A percentile compares a stretch with the other conserved stretches of the same genome.
Conservation (phyloP, 2,797 vertebrate species). For the Paratrypauchen microcephalus region DNA sequence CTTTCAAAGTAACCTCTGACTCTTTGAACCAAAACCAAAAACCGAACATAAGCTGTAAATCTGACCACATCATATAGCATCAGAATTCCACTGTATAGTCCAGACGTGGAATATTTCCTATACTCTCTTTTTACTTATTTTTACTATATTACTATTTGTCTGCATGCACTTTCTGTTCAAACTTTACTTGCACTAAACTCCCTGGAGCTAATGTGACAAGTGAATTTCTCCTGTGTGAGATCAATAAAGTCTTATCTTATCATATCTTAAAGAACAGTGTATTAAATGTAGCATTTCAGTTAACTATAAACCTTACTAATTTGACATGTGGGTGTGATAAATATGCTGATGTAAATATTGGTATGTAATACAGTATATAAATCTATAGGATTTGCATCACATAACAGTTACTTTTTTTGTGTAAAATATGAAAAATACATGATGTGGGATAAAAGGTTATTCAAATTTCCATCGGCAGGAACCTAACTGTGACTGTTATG, state of each 20-base stretch:
- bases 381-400: neutral
- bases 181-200: too few relatives aligned
- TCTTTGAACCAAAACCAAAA: conserved; percentile 20
- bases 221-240: too few relatives aligned
- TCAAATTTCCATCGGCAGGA: conserved; percentile 17
- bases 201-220: too few relatives aligned
- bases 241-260: too few relatives aligned
- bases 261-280: neutral
- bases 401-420: neutral
- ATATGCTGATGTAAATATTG: neutral
- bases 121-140: too few relatives aligned
- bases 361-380: neutral
- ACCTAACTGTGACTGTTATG: conserved; percentile 19
- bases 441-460: neutral
- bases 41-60: neutral
- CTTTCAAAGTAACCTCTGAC: conserved; percentile 30
- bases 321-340: neutral
- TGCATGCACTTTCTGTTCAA: too few relatives aligned
- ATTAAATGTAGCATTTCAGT: neutral
- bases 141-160: too few relatives aligned
- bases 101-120: too few relatives aligned
- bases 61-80: conserved; percentile 17
- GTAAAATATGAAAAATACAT: neutral
- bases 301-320: too few relatives aligned
- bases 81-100: too few relatives aligned